Percentiles rank a stretch among this genome's conserved stretches.
Evolutionary conservation across 1,140 invertebrate species (phyloP).

Genomic region (Drosophila arizonae): DNA sequence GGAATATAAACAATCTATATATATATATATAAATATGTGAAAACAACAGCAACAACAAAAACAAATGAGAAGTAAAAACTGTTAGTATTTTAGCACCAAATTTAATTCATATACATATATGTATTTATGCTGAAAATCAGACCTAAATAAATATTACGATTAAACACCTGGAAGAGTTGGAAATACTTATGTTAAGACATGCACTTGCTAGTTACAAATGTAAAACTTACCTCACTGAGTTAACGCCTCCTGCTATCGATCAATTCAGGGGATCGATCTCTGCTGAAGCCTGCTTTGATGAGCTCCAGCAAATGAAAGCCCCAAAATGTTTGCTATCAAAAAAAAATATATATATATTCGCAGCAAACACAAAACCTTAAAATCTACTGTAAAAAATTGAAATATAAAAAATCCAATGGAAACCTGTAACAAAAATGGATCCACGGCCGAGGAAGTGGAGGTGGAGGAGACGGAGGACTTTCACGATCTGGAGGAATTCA

Average conservation of each 20-base stretch:
- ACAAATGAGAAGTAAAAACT: slow-evolving; percentile 65
- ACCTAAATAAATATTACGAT: slow-evolving; percentile 54
- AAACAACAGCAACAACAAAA: slow-evolving; percentile 36
- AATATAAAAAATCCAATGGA: slow-evolving; percentile 5
- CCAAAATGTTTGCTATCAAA: neutral
- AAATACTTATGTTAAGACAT: neutral
- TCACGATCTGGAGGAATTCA: slow-evolving; percentile 62
- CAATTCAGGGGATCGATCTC: too few relatives aligned
- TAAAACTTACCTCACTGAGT: too few relatives aligned
- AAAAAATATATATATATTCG: neutral
- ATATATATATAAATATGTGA: slow-evolving; percentile 14
- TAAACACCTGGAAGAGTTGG: neutral
- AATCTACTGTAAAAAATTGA: slow-evolving; percentile 1
- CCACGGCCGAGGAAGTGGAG: slow-evolving; percentile 86
- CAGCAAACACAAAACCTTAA: neutral
- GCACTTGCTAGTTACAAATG: too few relatives aligned
- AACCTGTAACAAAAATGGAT: slow-evolving; percentile 27
- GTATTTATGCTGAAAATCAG: slow-evolving; percentile 66
- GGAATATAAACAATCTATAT: slow-evolving; percentile 5
- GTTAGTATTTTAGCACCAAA: slow-evolving; percentile 82
- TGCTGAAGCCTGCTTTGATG: neutral
- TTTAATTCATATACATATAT: slow-evolving; percentile 67
- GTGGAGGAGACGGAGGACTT: slow-evolving; percentile 65
- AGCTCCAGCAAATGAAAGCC: neutral
- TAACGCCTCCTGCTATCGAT: too few relatives aligned